phyloP scores from a whole-genome alignment of 2,888 invertebrate genomes.

The Hydraecia micacea region DNA sequence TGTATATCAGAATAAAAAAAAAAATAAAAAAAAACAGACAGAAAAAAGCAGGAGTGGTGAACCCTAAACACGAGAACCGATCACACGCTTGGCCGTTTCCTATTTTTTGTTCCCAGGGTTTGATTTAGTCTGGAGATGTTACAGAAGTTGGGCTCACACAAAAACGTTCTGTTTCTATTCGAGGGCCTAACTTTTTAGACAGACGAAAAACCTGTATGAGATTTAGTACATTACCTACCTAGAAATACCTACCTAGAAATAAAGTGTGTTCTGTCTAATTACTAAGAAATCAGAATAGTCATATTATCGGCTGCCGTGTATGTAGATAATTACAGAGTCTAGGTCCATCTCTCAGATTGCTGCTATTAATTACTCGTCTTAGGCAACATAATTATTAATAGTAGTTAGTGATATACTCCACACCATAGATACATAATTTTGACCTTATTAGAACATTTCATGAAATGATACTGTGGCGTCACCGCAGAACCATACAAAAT shows the following conservation, averaged over 20 bases:
- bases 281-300: neutral
- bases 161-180: conserved; percentile 36
- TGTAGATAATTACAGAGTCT: conserved; percentile 8
- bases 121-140: conserved; percentile 60
- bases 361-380: conserved; percentile 14
- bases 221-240: conserved; percentile 17
- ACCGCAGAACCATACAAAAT: neutral
- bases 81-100: conserved; percentile 28
- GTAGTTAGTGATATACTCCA: too few species aligned
- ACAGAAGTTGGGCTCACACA: conserved; percentile 45
- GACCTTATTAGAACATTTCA: neutral
- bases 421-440: neutral
- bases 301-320: neutral
- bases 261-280: neutral
- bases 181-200: conserved; percentile 9
- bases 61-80: conserved; percentile 5
- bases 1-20: neutral
- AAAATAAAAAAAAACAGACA: too few species aligned
- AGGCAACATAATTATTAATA: conserved; percentile 7
- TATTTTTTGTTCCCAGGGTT: conserved; percentile 49
- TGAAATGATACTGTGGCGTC: neutral
- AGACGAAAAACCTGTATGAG: conserved; percentile 25
- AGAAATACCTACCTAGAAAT: neutral
- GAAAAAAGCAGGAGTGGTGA: neutral
- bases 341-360: neutral